phyloP scores from a whole-genome alignment of 2,113 vertebrate genomes.

The Nothobranchius furzeri region DNA sequence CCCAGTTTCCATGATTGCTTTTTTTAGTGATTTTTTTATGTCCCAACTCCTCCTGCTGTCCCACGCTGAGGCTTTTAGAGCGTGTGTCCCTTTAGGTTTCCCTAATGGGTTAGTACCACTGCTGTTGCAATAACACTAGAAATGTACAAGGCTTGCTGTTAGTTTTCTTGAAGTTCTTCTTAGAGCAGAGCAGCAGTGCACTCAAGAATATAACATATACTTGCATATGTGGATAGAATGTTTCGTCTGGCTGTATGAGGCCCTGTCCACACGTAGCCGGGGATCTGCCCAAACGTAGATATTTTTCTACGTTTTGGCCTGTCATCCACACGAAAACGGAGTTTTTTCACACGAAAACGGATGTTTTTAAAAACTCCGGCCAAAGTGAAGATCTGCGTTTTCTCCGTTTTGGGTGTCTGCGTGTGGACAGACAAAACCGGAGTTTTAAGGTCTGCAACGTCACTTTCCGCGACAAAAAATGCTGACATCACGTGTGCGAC shows the following conservation, averaged over 20 bases:
- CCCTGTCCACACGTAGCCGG: too few species aligned
- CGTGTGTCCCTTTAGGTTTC: background rate
- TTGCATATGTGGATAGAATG: background rate
- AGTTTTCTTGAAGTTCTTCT: background rate
- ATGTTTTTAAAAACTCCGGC: too few species aligned
- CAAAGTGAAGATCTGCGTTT: too few species aligned
- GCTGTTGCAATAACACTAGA: background rate
- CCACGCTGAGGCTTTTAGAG: slow-evolving; percentile 5
- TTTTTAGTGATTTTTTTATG: background rate
- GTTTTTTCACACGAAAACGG: too few species aligned
- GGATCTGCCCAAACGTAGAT: too few species aligned
- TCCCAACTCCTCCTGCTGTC: background rate
- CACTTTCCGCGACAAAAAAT: too few species aligned
- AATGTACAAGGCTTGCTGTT: background rate
- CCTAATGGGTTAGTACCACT: background rate
- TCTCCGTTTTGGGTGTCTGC: too few species aligned
- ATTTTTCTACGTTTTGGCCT: too few species aligned
- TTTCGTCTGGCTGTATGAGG: slow-evolving; percentile 9
- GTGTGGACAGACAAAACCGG: too few species aligned
- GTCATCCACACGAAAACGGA: too few species aligned
- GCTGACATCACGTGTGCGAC: too few species aligned
- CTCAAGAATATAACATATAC: background rate
- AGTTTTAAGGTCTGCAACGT: too few species aligned
- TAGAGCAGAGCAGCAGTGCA: background rate
- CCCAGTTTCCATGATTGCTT: background rate